Evolutionary conservation across 2,888 invertebrate species (phyloP).

Genomic region (Aleiodes alternator): DNA sequence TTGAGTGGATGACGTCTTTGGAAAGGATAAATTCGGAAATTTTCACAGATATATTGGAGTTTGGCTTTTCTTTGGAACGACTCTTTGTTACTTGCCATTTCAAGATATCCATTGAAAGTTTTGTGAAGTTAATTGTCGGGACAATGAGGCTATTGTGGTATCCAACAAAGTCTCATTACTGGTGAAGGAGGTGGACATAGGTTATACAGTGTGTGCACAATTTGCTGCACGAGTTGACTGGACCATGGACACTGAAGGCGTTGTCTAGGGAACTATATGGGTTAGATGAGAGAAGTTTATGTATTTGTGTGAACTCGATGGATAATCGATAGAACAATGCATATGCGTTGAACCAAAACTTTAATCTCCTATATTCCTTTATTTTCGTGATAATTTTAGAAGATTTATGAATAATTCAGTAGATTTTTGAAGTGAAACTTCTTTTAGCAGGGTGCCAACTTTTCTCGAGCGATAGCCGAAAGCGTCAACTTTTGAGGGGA

Average conservation of each 20-base stretch:
- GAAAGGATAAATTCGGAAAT: too few species aligned
- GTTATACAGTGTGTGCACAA: constrained; percentile 24
- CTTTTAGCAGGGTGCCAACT: too few species aligned
- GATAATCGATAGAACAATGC: constrained; percentile 50
- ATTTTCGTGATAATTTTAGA: neutral
- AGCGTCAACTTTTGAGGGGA: too few species aligned
- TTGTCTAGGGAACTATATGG: constrained; percentile 7
- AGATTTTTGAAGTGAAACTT: too few species aligned
- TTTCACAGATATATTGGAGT: too few species aligned
- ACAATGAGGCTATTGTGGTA: neutral
- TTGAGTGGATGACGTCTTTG: neutral
- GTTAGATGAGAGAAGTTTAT: constrained; percentile 28
- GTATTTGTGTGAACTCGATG: constrained; percentile 53
- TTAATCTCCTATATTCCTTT: neutral
- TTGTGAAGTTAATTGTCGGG: neutral
- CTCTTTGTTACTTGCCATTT: neutral
- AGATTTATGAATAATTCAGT: too few species aligned
- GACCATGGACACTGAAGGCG: constrained; percentile 23
- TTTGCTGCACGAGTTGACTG: constrained; percentile 21
- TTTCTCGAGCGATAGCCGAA: too few species aligned
- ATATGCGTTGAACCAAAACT: constrained; percentile 16
- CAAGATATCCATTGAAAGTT: constrained; percentile 12
- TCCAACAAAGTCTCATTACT: constrained; percentile 10
- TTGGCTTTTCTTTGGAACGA: too few species aligned
- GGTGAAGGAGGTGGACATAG: neutral